phyloP scores from a whole-genome alignment of 2,113 vertebrate species.

The Odobenus rosmarus region DNA sequence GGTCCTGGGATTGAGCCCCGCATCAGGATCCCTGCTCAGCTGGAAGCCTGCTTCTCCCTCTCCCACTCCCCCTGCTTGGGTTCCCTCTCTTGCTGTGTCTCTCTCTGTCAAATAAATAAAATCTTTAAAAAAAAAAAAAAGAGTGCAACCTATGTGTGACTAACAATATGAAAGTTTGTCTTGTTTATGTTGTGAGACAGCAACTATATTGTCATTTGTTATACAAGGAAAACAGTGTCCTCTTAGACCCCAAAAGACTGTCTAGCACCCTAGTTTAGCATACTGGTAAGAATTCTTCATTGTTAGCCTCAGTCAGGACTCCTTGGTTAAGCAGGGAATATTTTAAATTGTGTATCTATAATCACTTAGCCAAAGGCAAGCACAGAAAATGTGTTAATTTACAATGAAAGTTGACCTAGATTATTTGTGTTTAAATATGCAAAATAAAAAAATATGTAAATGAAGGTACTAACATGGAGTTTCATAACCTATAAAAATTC shows the following conservation, averaged over 20 bases:
- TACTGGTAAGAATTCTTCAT: slow-evolving; percentile 11
- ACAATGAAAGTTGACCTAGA: background rate
- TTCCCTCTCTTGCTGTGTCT: too few relatives aligned
- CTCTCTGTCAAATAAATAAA: too few relatives aligned
- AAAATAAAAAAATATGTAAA: slow-evolving; percentile 41
- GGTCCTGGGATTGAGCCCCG: too few relatives aligned
- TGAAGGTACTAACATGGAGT: background rate
- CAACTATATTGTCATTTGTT: background rate
- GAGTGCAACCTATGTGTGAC: background rate
- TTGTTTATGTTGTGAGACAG: background rate
- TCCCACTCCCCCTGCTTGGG: too few relatives aligned
- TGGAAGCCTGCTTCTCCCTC: too few relatives aligned
- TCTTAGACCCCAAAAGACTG: background rate
- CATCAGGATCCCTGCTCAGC: too few relatives aligned
- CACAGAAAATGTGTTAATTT: slow-evolving; percentile 32
- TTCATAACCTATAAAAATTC: background rate
- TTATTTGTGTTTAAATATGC: slow-evolving; percentile 19
- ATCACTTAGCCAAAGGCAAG: slow-evolving; percentile 20
- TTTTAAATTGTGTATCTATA: background rate
- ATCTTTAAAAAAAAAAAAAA: background rate
- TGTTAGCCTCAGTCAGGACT: background rate
- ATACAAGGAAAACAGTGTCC: background rate
- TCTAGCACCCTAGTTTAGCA: background rate
- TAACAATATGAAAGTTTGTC: background rate
- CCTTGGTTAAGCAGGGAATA: background rate